Evolutionary conservation across 2,113 vertebrate species (phyloP).

Genomic region (Odontesthes bonariensis): DNA sequence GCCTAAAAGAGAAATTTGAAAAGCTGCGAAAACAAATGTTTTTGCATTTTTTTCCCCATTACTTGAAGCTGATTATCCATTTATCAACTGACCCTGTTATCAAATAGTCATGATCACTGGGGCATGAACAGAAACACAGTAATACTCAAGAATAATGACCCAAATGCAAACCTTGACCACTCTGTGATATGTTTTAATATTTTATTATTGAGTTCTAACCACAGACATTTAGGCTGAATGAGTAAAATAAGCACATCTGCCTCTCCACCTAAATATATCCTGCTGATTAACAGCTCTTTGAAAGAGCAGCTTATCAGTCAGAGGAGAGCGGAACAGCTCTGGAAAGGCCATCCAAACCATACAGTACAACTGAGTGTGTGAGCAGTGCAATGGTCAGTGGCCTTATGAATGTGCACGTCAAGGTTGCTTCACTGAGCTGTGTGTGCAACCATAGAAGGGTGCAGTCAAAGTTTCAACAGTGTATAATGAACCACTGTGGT

Average conservation of each 20-base stretch:
- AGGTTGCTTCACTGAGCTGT: conserved; percentile 32
- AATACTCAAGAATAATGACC: conserved; percentile 7
- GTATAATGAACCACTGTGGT: conserved; percentile 45
- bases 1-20: not conserved
- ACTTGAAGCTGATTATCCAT: not conserved
- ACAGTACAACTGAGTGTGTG: conserved; percentile 15
- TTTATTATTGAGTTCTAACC: not conserved
- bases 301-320: not conserved
- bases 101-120: not conserved
- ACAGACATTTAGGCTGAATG: not conserved
- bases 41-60: too few species aligned
- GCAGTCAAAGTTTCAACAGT: conserved; percentile 39
- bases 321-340: conserved; percentile 9
- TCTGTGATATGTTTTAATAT: not conserved
- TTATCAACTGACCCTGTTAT: not conserved
- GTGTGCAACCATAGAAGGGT: conserved; percentile 14
- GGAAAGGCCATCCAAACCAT: conserved; percentile 12
- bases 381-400: too few species aligned
- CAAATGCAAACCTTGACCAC: not conserved
- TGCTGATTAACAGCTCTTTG: conserved; percentile 6
- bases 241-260: not conserved
- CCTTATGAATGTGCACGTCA: conserved; percentile 5
- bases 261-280: conserved; percentile 3
- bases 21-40: too few species aligned
- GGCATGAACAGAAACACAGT: not conserved